A percentile compares a stretch with the other conserved stretches of the same genome.
These are phyloP conservation scores for Dasysyrphus tricinctus DNA, from an alignment of 2,888 invertebrate genomes.

Conservation along the genomic window DNA sequence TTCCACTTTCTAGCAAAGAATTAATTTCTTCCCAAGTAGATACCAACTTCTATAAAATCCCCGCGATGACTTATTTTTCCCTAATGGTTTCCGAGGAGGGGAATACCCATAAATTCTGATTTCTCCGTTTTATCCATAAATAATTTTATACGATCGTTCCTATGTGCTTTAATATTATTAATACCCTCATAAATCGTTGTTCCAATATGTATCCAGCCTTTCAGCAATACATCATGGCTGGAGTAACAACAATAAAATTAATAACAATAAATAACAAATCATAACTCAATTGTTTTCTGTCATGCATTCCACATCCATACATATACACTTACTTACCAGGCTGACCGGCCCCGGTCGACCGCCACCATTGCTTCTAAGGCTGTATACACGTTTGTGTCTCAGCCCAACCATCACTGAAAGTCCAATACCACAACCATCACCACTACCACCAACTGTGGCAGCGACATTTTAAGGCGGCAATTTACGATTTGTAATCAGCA, in stretches of 20 bases:
- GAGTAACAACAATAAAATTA: conserved; percentile 54
- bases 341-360: not conserved
- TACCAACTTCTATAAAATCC: not conserved
- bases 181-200: conserved; percentile 22
- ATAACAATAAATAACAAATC: conserved; percentile 62
- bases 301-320: conserved; percentile 37
- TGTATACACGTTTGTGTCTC: not conserved
- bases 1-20: not conserved
- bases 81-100: not conserved
- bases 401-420: not conserved
- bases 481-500: conserved; percentile 81
- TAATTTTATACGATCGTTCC: not conserved
- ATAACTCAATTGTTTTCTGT: conserved; percentile 64
- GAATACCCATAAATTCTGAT: not conserved
- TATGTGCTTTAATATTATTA: conserved; percentile 25
- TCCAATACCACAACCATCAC: not conserved
- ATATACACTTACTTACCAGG: conserved; percentile 26
- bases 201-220: conserved; percentile 48
- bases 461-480: conserved; percentile 83
- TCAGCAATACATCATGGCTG: conserved; percentile 52
- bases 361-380: conserved; percentile 32
- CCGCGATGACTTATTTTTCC: conserved; percentile 9
- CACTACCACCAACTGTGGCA: conserved; percentile 77
- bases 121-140: conserved; percentile 13
- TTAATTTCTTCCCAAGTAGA: not conserved